phyloP scores from a whole-genome alignment of 1,140 invertebrate genomes.

The Drosophila sturtevanti region DNA sequence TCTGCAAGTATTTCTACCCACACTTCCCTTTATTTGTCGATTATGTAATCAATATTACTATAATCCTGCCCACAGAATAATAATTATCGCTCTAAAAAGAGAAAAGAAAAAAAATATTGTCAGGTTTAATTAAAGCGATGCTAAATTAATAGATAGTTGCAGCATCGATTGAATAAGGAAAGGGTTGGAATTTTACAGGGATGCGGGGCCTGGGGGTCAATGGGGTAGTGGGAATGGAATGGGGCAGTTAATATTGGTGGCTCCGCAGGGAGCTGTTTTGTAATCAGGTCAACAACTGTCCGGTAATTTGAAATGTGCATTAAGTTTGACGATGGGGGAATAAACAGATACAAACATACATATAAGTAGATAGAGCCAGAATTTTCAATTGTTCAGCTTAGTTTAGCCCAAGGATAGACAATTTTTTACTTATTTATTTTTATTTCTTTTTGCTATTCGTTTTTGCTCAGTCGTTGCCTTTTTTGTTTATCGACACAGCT shows the following conservation, averaged over 20 bases:
- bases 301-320: conserved; percentile 59
- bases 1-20: conserved; percentile 2
- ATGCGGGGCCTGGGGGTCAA: not conserved
- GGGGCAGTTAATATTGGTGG: not conserved
- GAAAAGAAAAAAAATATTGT: conserved; percentile 22
- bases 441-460: not conserved
- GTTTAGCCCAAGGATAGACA: not conserved
- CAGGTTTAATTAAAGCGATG: conserved; percentile 50
- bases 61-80: conserved; percentile 50
- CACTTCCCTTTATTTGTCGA: conserved; percentile 1
- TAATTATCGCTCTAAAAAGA: conserved; percentile 36
- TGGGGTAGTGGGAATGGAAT: not conserved
- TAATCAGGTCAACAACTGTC: conserved; percentile 61
- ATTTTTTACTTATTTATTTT: conserved; percentile 25
- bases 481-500: conserved; percentile 27
- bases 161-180: not conserved
- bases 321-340: conserved; percentile 45
- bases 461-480: conserved; percentile 1
- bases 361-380: conserved; percentile 2
- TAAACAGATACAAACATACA: conserved; percentile 16
- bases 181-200: not conserved
- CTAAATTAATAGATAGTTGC: conserved; percentile 52
- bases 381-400: conserved; percentile 8
- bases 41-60: conserved; percentile 52
- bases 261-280: conserved; percentile 35